phyloP scores from a whole-genome alignment of 35 echinoderm and acorn worm species.

The Apostichopus japonicus region DNA sequence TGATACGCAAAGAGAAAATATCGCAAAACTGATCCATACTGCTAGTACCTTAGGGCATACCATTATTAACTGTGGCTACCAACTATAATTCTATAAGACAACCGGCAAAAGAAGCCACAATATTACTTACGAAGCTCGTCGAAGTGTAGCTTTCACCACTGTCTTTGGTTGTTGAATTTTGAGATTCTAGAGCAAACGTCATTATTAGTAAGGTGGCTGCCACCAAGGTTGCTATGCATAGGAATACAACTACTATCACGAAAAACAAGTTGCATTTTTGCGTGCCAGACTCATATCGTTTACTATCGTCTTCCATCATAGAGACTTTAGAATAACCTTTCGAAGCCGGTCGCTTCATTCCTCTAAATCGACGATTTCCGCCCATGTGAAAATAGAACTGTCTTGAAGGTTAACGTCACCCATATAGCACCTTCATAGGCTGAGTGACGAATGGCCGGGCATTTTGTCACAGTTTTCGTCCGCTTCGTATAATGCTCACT shows the following conservation, averaged over 20 bases:
- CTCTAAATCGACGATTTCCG: slow-evolving; percentile 46
- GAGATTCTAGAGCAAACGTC: not conserved
- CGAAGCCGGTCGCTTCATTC: slow-evolving; percentile 25
- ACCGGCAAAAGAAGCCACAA: not conserved
- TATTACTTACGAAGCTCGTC: slow-evolving; percentile 10
- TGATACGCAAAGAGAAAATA: too few species aligned
- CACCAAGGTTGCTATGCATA: not conserved
- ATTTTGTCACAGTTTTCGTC: not conserved
- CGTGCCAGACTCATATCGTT: not conserved
- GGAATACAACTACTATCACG: not conserved
- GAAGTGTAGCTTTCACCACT: slow-evolving; percentile 12
- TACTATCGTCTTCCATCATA: not conserved
- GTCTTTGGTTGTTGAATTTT: not conserved
- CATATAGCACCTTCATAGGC: not conserved
- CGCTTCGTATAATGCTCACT: too few species aligned
- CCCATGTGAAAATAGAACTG: slow-evolving; percentile 11
- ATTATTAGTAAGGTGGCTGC: not conserved
- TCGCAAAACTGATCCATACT: too few species aligned
- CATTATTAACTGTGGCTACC: not conserved
- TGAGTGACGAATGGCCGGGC: too few species aligned
- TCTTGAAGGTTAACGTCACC: not conserved
- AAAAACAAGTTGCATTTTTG: not conserved
- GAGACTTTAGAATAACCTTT: not conserved
- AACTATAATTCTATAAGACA: not conserved
- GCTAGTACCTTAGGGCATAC: too few species aligned